Evolutionary conservation across 2,797 vertebrate genomes (phyloP).

Genomic region (Buceros bicornis): DNA sequence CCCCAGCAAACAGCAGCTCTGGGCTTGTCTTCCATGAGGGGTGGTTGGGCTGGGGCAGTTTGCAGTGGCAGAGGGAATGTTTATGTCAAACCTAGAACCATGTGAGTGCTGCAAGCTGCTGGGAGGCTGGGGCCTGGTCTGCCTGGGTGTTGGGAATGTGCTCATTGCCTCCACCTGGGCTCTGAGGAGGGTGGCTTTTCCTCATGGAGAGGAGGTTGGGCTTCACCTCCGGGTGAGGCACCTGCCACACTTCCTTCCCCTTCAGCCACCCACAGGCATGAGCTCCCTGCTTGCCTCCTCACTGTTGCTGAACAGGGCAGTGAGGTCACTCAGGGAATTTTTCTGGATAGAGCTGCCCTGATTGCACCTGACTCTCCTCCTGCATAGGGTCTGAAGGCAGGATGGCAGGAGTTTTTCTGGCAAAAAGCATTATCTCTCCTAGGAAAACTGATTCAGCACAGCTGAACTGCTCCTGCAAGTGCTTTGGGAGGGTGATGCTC

Average conservation of each 20-base stretch:
- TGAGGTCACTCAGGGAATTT: background rate
- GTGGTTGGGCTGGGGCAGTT: background rate
- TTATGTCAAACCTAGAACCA: background rate
- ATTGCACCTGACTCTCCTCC: background rate
- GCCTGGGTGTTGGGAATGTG: background rate
- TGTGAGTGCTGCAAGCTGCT: background rate
- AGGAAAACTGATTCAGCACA: background rate
- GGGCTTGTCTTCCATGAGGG: background rate
- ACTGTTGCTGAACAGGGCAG: background rate
- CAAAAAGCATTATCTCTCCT: background rate
- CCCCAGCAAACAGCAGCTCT: background rate
- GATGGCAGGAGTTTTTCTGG: background rate
- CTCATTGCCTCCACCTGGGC: background rate
- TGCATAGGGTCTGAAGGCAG: background rate
- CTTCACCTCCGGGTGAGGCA: background rate
- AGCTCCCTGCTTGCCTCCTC: background rate
- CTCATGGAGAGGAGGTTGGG: background rate
- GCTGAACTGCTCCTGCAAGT: background rate
- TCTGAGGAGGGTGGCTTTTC: background rate
- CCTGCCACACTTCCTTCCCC: background rate
- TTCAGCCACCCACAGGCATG: rapidly evolving
- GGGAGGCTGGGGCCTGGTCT: background rate
- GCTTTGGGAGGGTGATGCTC: background rate
- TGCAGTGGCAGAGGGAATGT: background rate
- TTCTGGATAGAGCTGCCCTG: background rate